Conservation (phyloP, 2,888 invertebrate species). For the Apantesis nais region DNA sequence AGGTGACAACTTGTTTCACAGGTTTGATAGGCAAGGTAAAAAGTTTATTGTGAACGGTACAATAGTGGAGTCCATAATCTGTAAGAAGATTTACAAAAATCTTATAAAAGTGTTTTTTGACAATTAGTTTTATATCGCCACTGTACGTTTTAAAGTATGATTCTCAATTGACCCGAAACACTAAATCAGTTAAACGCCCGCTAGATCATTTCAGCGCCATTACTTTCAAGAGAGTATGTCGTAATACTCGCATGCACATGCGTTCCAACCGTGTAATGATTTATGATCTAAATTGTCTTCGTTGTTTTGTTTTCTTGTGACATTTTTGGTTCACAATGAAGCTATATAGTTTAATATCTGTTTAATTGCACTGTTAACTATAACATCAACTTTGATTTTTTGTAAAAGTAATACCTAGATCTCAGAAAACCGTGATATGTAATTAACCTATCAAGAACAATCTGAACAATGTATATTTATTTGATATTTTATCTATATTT, state of each 20-base stretch:
- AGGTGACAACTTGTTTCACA: no score
- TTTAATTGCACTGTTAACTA: neutral
- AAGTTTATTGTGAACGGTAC: no score
- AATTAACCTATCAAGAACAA: no score
- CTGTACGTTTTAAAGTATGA: no score
- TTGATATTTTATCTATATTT: no score
- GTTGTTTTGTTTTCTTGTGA: slow-evolving; percentile 8
- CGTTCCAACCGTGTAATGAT: slow-evolving; percentile 15
- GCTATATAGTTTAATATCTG: neutral
- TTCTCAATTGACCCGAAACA: slow-evolving; percentile 12
- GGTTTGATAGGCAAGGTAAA: no score
- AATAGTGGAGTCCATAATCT: no score
- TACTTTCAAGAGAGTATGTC: slow-evolving; percentile 1
- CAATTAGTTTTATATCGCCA: no score
- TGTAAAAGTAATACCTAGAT: neutral
- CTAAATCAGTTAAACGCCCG: slow-evolving; percentile 10
- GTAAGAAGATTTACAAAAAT: no score
- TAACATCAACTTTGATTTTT: neutral
- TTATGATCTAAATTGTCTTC: slow-evolving; percentile 4
- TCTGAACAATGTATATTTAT: no score
- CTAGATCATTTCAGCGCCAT: slow-evolving; percentile 20
- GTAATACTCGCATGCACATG: slow-evolving; percentile 3
- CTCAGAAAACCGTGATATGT: neutral
- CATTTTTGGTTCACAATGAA: slow-evolving; percentile 7
- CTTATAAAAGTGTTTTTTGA: no score